Percentiles rank a stretch among this genome's conserved stretches.
These are phyloP conservation scores for Acrocephalus kingi DNA, from an alignment of 2,113 vertebrate genomes.

Conservation along the genomic window DNA sequence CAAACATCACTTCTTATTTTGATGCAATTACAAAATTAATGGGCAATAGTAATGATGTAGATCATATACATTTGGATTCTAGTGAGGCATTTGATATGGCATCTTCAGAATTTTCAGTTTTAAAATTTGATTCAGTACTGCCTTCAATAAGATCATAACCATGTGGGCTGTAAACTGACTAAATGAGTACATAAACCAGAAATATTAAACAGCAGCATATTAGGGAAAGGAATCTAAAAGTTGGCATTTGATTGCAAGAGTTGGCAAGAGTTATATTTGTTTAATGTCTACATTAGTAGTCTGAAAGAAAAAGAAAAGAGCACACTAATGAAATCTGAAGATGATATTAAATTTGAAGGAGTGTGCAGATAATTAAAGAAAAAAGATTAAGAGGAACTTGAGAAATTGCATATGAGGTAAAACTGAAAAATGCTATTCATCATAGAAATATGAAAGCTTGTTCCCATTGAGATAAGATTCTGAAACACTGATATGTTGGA, in stretches of 20 bases:
- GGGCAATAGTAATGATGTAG: not conserved
- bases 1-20: constrained; percentile 35
- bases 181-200: not conserved
- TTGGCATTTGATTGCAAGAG: not conserved
- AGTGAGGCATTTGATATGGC: not conserved
- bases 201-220: not conserved
- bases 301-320: constrained; percentile 10
- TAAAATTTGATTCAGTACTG: not conserved
- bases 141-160: not conserved
- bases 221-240: not conserved
- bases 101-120: constrained; percentile 1
- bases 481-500: not conserved
- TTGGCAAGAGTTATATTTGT: not conserved
- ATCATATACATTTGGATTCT: not conserved
- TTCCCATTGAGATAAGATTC: not conserved
- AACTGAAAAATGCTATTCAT: not conserved
- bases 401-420: not conserved
- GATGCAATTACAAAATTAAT: constrained; percentile 42
- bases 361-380: not conserved
- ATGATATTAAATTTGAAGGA: not conserved
- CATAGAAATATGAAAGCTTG: not conserved
- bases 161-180: not conserved
- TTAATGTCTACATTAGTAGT: constrained; percentile 10
- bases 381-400: not conserved
- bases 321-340: not conserved